phyloP scores from a whole-genome alignment of 2,113 vertebrate genomes.

The Rhagologus leucostigma region DNA sequence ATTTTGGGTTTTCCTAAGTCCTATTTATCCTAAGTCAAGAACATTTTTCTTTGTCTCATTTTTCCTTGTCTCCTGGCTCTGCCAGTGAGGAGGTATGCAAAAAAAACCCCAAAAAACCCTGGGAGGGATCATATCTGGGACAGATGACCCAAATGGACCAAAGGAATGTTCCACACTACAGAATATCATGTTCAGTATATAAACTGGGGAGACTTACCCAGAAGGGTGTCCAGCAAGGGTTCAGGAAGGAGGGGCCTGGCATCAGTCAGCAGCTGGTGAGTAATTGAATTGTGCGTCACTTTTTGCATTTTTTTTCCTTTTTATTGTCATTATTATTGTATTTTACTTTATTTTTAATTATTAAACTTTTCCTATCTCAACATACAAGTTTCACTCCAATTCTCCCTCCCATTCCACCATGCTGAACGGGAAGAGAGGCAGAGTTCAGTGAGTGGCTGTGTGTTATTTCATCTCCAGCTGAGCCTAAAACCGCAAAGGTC shows the following conservation, averaged over 20 bases:
- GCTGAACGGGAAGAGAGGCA: neutral
- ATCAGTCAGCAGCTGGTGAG: neutral
- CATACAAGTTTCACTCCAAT: too few relatives aligned
- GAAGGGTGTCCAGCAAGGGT: rapidly evolving
- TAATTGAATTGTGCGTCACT: neutral
- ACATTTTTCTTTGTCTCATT: neutral
- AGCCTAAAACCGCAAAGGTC: neutral
- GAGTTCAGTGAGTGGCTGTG: neutral
- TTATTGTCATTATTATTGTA: neutral
- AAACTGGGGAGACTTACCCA: neutral
- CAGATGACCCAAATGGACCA: too few relatives aligned
- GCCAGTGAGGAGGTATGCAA: neutral
- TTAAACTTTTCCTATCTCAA: neutral
- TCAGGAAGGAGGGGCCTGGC: neutral
- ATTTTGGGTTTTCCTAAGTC: neutral
- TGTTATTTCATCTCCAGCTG: neutral
- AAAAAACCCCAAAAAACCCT: neutral
- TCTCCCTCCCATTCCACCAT: neutral
- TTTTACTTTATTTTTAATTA: neutral
- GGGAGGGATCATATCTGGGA: neutral
- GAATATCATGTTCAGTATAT: neutral
- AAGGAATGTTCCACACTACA: neutral
- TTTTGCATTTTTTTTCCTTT: neutral
- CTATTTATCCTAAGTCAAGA: neutral
- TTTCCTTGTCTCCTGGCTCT: too few relatives aligned